Conservation (phyloP, 2,888 invertebrate species). For the Hofmannophila pseudospretella region DNA sequence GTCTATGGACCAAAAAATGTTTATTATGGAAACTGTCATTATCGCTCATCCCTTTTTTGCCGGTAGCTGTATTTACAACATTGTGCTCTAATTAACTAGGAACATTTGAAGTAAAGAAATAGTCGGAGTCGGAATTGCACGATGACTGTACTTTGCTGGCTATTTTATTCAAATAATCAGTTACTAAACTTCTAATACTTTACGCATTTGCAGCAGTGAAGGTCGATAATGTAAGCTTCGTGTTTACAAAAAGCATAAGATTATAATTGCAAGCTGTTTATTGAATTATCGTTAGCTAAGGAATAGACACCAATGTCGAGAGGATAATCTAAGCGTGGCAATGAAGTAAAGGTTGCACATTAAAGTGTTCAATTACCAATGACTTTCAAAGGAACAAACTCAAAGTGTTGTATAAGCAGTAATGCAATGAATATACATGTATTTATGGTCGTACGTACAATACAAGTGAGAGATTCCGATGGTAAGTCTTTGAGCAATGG, state of each 20-base stretch:
- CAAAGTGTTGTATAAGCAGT: slow-evolving; percentile 21
- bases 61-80: no score
- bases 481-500: slow-evolving; percentile 65
- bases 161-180: no score
- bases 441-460: slow-evolving; percentile 61
- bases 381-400: slow-evolving; percentile 21
- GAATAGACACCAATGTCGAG: slow-evolving; percentile 8
- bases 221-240: slow-evolving; percentile 28
- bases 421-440: slow-evolving; percentile 50
- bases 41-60: no score
- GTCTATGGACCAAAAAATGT: no score
- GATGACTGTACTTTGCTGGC: no score
- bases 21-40: no score
- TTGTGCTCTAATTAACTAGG: no score
- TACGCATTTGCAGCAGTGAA: slow-evolving; percentile 12
- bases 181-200: no score
- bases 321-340: slow-evolving; percentile 25
- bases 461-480: slow-evolving; percentile 71
- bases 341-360: slow-evolving; percentile 35
- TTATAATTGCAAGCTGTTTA: slow-evolving; percentile 13
- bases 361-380: slow-evolving; percentile 17
- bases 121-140: no score
- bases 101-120: no score
- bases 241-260: slow-evolving; percentile 22
- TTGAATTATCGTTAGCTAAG: slow-evolving; percentile 16